phyloP scores from a whole-genome alignment of 2,888 invertebrate genomes.

The Drosophila buzzatii region DNA sequence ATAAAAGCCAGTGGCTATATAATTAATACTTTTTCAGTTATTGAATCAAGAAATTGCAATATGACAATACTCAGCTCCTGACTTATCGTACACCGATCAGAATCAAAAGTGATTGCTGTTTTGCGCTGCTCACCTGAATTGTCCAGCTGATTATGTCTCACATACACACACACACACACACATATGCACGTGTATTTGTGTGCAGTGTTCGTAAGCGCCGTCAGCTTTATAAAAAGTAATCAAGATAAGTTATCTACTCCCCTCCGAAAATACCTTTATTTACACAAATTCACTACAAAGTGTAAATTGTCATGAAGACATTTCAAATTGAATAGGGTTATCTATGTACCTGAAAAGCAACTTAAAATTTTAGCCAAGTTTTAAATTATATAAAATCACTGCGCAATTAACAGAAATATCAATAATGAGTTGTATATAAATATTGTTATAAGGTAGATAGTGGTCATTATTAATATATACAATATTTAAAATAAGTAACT shows the following conservation, averaged over 20 bases:
- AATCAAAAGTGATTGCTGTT: conserved; percentile 47
- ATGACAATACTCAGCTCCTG: conserved; percentile 28
- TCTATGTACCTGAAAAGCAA: not conserved
- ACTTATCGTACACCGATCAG: conserved; percentile 34
- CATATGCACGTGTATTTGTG: not conserved
- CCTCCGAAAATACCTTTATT: conserved; percentile 22
- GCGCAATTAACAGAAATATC: not conserved
- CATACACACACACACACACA: conserved; percentile 19
- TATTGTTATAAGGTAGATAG: not conserved
- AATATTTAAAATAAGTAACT: not conserved
- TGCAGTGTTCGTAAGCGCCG: conserved; percentile 44
- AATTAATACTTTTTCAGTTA: not conserved
- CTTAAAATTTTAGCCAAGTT: not conserved
- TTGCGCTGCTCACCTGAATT: conserved; percentile 31
- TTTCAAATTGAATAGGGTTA: conserved; percentile 13
- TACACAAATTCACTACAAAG: conserved; percentile 26
- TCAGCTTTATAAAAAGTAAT: conserved; percentile 5
- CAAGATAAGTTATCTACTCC: conserved; percentile 39
- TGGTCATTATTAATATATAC: not conserved
- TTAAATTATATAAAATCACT: conserved; percentile 1
- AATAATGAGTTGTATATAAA: not conserved
- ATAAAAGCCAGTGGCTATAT: not conserved
- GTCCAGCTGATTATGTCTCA: conserved; percentile 58
- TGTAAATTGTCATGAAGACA: conserved; percentile 21
- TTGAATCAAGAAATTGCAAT: conserved; percentile 38